These are phyloP conservation scores for Phylloscopus whistleri DNA, from an alignment of 2,113 vertebrate genomes.

Conservation along the genomic window DNA sequence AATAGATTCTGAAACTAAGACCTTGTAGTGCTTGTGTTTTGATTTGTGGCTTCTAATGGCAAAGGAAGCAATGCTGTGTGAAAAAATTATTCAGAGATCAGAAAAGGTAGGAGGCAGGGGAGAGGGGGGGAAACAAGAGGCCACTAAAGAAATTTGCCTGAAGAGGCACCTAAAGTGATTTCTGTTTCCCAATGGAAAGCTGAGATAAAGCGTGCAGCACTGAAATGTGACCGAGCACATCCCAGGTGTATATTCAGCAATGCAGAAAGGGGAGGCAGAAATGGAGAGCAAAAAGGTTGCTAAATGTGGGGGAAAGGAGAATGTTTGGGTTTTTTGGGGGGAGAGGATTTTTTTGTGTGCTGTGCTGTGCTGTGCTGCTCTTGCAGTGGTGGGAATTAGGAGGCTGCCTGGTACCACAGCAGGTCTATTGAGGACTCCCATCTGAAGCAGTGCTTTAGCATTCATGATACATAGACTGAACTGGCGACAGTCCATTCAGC, in stretches of 20 bases:
- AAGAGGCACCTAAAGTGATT: not conserved
- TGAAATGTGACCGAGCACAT: not conserved
- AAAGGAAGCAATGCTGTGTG: not conserved
- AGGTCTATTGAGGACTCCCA: not conserved
- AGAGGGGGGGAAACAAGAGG: not conserved
- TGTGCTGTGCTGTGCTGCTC: not conserved
- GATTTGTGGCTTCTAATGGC: not conserved
- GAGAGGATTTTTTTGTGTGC: not conserved
- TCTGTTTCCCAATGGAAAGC: not conserved
- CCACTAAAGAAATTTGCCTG: not conserved
- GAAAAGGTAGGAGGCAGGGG: not conserved
- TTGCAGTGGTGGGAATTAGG: not conserved
- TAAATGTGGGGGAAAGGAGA: not conserved
- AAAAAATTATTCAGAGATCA: not conserved
- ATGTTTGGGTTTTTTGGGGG: fast-evolving
- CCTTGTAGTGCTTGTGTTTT: not conserved
- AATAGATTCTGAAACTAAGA: not conserved
- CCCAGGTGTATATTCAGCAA: not conserved
- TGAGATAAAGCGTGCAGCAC: not conserved
- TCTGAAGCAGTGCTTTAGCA: constrained; percentile 30
- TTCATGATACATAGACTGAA: constrained; percentile 13
- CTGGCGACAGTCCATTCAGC: constrained; percentile 32
- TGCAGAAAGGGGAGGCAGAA: not conserved
- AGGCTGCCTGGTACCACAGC: constrained; percentile 30
- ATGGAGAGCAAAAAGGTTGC: not conserved